phyloP scores from a whole-genome alignment of 2,888 invertebrate species.

The Apocheima hispidaria region DNA sequence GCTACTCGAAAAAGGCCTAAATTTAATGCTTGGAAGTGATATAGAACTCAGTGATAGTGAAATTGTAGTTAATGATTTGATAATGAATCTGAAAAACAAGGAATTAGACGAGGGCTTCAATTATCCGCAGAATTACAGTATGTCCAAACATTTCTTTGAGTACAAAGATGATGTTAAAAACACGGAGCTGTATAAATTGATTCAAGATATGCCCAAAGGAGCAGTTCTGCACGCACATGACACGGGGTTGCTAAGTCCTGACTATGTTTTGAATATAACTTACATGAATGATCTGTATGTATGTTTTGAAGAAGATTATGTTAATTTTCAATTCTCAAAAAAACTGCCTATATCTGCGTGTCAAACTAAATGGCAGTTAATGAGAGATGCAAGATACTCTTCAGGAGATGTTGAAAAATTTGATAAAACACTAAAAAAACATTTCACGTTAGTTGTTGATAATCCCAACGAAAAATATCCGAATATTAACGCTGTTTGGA shows the following conservation, averaged over 20 bases:
- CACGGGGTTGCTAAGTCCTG: constrained; percentile 86
- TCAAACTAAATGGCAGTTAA: constrained; percentile 76
- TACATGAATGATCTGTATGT: constrained; percentile 87
- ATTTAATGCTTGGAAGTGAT: constrained; percentile 82
- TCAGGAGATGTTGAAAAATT: constrained; percentile 80
- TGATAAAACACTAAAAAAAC: constrained; percentile 80
- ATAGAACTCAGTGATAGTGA: constrained; percentile 82
- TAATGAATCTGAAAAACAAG: constrained; percentile 84
- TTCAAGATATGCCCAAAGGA: constrained; percentile 91
- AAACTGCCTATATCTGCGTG: constrained; percentile 56
- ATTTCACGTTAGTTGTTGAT: constrained; percentile 84
- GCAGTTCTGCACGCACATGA: constrained; percentile 90
- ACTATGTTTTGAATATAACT: constrained; percentile 88
- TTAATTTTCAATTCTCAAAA: constrained; percentile 66
- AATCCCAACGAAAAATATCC: constrained; percentile 76
- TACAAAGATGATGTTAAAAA: constrained; percentile 86
- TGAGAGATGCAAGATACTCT: constrained; percentile 77
- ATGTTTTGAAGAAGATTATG: constrained; percentile 66
- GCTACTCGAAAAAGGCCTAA: constrained; percentile 79
- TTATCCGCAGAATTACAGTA: constrained; percentile 83
- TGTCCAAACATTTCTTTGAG: constrained; percentile 89
- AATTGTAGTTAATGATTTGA: constrained; percentile 81
- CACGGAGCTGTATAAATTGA: constrained; percentile 87
- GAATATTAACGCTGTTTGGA: constrained; percentile 87
- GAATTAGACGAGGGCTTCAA: constrained; percentile 81